phyloP scores from a whole-genome alignment of 2,113 vertebrate species.

The Arizona elegans region DNA sequence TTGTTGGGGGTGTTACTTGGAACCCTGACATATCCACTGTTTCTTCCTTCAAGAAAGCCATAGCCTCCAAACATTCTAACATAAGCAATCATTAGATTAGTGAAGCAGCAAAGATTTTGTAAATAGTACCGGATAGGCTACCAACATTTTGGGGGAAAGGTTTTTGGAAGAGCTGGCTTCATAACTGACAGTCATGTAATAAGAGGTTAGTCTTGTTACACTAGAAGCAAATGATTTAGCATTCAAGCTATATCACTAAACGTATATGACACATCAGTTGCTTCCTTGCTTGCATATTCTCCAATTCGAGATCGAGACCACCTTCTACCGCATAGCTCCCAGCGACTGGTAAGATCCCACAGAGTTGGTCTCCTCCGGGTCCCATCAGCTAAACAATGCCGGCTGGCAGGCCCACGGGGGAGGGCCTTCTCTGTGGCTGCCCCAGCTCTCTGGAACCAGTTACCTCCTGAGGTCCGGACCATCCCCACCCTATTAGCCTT shows the following conservation, averaged over 20 bases:
- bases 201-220: conserved; percentile 39
- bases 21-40: conserved; percentile 18
- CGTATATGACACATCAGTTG: conserved; percentile 54
- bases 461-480: too few species aligned
- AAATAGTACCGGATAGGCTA: conserved; percentile 17
- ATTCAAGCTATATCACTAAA: conserved; percentile 53
- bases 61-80: background rate
- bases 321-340: too few species aligned
- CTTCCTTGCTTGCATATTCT: conserved; percentile 48
- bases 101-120: background rate
- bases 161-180: conserved; percentile 22
- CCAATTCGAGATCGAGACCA: background rate
- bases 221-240: conserved; percentile 41
- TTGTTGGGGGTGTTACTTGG: too few species aligned
- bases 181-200: conserved; percentile 23
- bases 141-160: conserved; percentile 10
- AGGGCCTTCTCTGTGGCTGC: too few species aligned
- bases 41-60: background rate
- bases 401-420: too few species aligned
- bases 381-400: too few species aligned
- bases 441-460: too few species aligned
- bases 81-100: rapidly evolving
- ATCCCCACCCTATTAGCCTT: too few species aligned
- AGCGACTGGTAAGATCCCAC: too few species aligned
- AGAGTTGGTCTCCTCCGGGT: too few species aligned